Evolutionary conservation across 2,888 invertebrate genomes (phyloP), one percentile per base, ranked within the genome.

Genomic region (Halocaridina rubra): DNA sequence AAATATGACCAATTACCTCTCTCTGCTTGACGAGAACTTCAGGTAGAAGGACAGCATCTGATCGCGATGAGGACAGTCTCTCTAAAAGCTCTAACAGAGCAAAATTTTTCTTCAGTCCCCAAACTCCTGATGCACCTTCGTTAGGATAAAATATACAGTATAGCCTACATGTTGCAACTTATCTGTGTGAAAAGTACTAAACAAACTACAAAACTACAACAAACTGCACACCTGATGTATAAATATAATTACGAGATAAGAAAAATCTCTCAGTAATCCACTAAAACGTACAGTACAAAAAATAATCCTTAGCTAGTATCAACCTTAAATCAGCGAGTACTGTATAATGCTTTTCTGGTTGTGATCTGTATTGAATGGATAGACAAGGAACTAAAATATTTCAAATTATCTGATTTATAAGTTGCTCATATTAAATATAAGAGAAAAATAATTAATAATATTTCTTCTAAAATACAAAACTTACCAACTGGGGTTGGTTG

Each of bases 61-160:
- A 90, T 39, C 90, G 90, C 2, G 90, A 90, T 16, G 90, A 89
- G 84, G 93, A 92, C 27, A 93, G 89, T 88, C 92, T 91, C 89
- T 93, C 93, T 53, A 93, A 89, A 7, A 93, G 89, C 87, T 93
- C 93, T 22, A 93, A 90, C 2, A 93, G 90, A 0, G 93, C 93
- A 91, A 93, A 93, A 89, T 93, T 93, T 89, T 93, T 93, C 90
- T 93, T 93, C 86, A 93, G 89, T 3, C 91, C 91, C 90, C 91
- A 91, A 3, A 93, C 91, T 3, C 92, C 92, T 29, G 91, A 90
- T 72, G 91, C 90, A 22, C 90, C 91, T 90, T 5, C 1, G 2
- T 64, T 30, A 64, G 22, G 3, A 33, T 16, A 75, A 16, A 59
- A 29, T 33, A n/a, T n/a, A n/a, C n/a, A n/a, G n/a, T n/a, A n/a